phyloP scores from a whole-genome alignment of 2,888 invertebrate species.

The Lingula anatina region DNA sequence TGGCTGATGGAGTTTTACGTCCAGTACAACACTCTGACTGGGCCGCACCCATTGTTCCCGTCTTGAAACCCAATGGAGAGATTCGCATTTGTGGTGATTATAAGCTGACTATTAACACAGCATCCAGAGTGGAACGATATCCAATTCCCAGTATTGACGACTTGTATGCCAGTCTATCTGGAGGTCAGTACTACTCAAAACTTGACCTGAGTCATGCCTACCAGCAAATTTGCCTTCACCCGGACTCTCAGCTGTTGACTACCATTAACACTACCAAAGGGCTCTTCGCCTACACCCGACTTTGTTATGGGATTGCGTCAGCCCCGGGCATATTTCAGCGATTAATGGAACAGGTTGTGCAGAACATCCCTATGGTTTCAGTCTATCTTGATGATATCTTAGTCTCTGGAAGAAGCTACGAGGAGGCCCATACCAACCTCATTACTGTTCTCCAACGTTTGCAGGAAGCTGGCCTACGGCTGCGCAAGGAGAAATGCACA shows the following conservation, averaged over 20 bases:
- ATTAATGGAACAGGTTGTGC: slow-evolving; percentile 21
- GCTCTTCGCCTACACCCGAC: slow-evolving; percentile 18
- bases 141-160: slow-evolving; percentile 13
- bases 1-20: slow-evolving; percentile 3
- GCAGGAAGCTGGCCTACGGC: slow-evolving; percentile 12
- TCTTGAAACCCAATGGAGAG: slow-evolving; percentile 7
- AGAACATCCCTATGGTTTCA: slow-evolving; percentile 15
- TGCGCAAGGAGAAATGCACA: slow-evolving; percentile 20
- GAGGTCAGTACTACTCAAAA: slow-evolving; percentile 11
- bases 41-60: slow-evolving; percentile 17
- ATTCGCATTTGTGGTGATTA: too few relatives aligned
- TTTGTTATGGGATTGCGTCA: slow-evolving; percentile 20
- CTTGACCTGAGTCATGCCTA: slow-evolving; percentile 24
- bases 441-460: slow-evolving; percentile 13
- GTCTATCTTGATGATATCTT: slow-evolving; percentile 25
- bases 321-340: slow-evolving; percentile 20
- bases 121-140: slow-evolving; percentile 9
- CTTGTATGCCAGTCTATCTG: slow-evolving; percentile 10
- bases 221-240: slow-evolving; percentile 14
- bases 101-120: too few relatives aligned
- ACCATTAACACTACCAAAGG: slow-evolving; percentile 22
- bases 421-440: slow-evolving; percentile 15
- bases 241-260: slow-evolving; percentile 9
- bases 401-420: slow-evolving; percentile 12
- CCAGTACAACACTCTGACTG: slow-evolving; percentile 8